Base-by-base conservation (phyloP, 2,888 invertebrate genomes). In the Trichogramma dendrolimi region DNA sequence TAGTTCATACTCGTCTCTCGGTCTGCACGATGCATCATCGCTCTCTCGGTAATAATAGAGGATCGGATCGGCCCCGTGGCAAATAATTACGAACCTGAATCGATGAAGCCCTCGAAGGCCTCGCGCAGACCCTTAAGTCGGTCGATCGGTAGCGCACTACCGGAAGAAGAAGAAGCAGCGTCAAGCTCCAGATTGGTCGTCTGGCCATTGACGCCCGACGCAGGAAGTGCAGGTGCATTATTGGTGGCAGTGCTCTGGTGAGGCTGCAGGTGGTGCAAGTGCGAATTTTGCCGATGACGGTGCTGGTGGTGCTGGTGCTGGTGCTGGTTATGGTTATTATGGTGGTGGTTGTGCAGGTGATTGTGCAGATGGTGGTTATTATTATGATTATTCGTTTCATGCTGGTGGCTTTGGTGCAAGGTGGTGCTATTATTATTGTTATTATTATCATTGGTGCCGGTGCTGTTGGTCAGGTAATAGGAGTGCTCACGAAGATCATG, bases 31-130 rank as follows among this genome's bases (percentile, higher is more conserved):
- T 27, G 27, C 27, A 27, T 27, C 27, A 27, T 27, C 27, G 27
- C 27, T 27, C 14, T 14, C 14, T 14, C 27, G 27, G 27, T 27
- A 27, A 27, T 27, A 27, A 27, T 27, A 27, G 27, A 0, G 3
- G 27, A 27, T 27, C 27, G 27, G 27, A 27, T 48, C 2, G 10
- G 42, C 48, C 6, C 41, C 6, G 38, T 42, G 5, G 54, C 39
- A 80, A 80, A 81, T 78, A 79, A 82, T 81, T 85, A 80, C 75
- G 84, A 85, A 80, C 85, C 85, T 75, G 85, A 84, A 80, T 84
- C 85, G 79, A 85, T 84, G 81, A 85, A 84, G 77, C 84, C 83
- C 78, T 85, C 83, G 80, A 85, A 83, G 76, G 84, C 83, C 79
- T 85, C 84, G 73, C 84, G 84, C 67, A 84, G 82, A 71, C 84